Conservation (phyloP, 1,140 invertebrate species). For the Drosophila eugracilis region DNA sequence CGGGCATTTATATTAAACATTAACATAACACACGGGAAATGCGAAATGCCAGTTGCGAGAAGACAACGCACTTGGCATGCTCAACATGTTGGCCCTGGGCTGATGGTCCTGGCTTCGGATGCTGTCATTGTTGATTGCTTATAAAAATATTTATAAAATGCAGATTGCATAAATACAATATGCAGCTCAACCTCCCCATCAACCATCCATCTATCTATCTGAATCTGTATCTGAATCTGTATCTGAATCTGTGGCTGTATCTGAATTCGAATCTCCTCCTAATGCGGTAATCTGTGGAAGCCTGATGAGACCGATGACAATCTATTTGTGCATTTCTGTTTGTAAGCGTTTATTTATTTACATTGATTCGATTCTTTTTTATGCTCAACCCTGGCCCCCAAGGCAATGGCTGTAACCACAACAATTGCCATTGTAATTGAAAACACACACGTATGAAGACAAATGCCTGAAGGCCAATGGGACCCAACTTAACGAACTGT, state of each 20-base stretch:
- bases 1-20: conserved; percentile 83
- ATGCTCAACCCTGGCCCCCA: conserved; percentile 26
- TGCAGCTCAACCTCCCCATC: conserved; percentile 26
- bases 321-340: conserved; percentile 64
- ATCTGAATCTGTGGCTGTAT: conserved; percentile 1
- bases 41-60: conserved; percentile 20
- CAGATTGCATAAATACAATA: conserved; percentile 74
- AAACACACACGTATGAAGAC: conserved; percentile 49
- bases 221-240: conserved; percentile 11
- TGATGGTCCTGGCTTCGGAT: conserved; percentile 24
- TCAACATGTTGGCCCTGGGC: conserved; percentile 56
- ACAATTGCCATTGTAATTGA: conserved; percentile 80
- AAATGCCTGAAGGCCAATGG: conserved; percentile 41
- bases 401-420: conserved; percentile 64
- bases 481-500: conserved; percentile 26
- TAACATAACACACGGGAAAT: conserved; percentile 63
- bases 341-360: conserved; percentile 74
- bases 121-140: conserved; percentile 72
- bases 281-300: conserved; percentile 58
- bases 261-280: conserved; percentile 5
- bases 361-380: conserved; percentile 68
- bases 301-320: conserved; percentile 58
- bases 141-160: conserved; percentile 82
- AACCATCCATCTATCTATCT: neutral
- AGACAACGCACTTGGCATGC: conserved; percentile 68